These are phyloP conservation scores for Trididemnum clinides DNA, from an alignment of 23 tunicate species.

Conservation along the genomic window DNA sequence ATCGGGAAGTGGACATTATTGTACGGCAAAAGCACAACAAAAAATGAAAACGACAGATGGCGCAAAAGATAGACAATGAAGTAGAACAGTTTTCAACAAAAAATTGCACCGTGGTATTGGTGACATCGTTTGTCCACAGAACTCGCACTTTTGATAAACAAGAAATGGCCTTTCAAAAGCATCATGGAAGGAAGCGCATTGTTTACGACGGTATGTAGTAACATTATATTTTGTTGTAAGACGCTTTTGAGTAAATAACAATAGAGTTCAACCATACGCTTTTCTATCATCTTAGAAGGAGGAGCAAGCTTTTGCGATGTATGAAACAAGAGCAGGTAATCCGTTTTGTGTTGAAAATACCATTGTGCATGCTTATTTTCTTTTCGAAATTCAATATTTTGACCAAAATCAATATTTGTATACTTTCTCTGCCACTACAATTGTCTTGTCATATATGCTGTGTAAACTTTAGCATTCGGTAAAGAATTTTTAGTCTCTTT, in stretches of 20 bases:
- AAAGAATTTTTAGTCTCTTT: too few species aligned
- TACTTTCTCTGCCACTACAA: too few species aligned
- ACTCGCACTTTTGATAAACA: too few species aligned
- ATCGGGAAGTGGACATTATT: too few species aligned
- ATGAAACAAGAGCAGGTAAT: conserved; percentile 50
- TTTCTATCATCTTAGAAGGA: background rate
- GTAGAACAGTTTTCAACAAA: too few species aligned
- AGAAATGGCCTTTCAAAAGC: conserved; percentile 45
- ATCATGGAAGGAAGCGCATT: conserved; percentile 56
- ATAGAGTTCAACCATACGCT: conserved; percentile 42
- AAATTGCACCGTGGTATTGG: too few species aligned
- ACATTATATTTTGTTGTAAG: conserved; percentile 47
- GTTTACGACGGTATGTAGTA: conserved; percentile 87
- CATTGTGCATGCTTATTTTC: conserved; percentile 38
- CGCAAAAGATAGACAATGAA: too few species aligned
- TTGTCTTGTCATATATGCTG: too few species aligned
- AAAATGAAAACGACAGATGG: too few species aligned
- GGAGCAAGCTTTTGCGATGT: conserved; percentile 13
- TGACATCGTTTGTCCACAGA: too few species aligned
- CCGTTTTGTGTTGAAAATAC: background rate
- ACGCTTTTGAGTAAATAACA: conserved; percentile 55
- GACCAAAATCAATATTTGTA: conserved; percentile 6
- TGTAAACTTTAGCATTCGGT: too few species aligned
- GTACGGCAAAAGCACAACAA: too few species aligned
- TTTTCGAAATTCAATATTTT: conserved; percentile 44